These are phyloP conservation scores for Drosophila sordidula DNA, from an alignment of 2,888 invertebrate species.

Conservation along the genomic window DNA sequence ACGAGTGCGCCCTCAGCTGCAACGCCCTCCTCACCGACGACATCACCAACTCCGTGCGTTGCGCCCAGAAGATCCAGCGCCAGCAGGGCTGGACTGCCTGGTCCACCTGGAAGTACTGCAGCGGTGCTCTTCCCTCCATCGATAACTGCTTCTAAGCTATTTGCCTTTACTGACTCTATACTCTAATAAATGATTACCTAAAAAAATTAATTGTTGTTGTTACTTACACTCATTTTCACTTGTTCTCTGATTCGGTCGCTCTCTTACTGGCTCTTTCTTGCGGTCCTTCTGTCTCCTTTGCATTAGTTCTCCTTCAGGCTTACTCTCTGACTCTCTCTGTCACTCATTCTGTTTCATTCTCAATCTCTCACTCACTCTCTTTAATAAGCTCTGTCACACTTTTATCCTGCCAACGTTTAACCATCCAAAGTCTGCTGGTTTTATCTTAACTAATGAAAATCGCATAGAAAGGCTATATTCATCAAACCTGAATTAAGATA, in stretches of 20 bases:
- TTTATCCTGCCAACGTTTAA: no score
- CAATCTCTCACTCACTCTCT: neutral
- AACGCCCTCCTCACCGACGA: no score
- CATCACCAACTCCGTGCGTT: neutral
- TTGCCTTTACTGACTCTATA: neutral
- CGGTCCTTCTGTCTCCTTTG: no score
- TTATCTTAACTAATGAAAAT: neutral
- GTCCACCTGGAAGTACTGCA: constrained; percentile 64
- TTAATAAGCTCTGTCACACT: neutral
- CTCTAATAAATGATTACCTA: constrained; percentile 8
- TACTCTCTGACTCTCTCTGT: no score
- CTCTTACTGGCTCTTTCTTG: neutral
- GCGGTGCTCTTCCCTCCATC: constrained; percentile 53
- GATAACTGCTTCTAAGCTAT: constrained; percentile 57
- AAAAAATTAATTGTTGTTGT: neutral
- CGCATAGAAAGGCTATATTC: neutral
- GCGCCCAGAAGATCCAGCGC: constrained; percentile 65
- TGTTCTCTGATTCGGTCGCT: neutral
- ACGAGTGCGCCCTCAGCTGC: constrained; percentile 47
- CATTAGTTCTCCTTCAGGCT: no score
- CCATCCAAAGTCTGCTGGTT: no score
- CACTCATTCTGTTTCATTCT: neutral
- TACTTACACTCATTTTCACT: neutral
- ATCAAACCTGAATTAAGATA: no score
- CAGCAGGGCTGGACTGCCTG: constrained; percentile 78